Evolutionary conservation across 1,140 invertebrate species (phyloP).

Genomic region (Drosophila pectinifera): DNA sequence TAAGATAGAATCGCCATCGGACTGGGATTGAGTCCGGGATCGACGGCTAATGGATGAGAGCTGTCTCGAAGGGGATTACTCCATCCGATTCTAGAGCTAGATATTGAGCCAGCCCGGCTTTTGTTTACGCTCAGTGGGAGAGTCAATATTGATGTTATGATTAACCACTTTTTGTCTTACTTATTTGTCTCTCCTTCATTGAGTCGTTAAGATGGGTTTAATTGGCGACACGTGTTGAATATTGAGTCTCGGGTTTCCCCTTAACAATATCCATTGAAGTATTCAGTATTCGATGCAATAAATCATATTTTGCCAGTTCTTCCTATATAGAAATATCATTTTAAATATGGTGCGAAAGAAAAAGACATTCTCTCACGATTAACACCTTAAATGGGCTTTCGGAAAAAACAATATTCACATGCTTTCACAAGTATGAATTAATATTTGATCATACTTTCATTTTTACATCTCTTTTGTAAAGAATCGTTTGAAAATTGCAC

Average conservation of each 20-base stretch:
- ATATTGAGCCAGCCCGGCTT: conserved; percentile 1
- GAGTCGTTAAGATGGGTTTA: conserved; percentile 34
- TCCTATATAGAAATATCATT: neutral
- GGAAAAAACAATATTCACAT: neutral
- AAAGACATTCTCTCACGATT: too few species aligned
- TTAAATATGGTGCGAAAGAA: neutral
- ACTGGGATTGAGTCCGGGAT: conserved; percentile 19
- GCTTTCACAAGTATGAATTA: neutral
- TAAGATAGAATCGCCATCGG: conserved; percentile 62
- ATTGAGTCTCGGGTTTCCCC: conserved; percentile 20
- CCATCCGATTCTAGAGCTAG: conserved; percentile 35
- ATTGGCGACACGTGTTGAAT: conserved; percentile 45
- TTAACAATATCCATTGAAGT: neutral
- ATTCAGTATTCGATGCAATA: conserved; percentile 1
- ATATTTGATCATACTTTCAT: neutral
- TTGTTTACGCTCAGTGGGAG: conserved; percentile 35
- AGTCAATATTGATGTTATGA: conserved; percentile 50
- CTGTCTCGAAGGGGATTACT: conserved; percentile 41
- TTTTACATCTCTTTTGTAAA: neutral
- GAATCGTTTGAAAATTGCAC: neutral
- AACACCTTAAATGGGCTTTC: neutral
- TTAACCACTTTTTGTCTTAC: conserved; percentile 39
- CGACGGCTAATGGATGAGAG: conserved; percentile 53
- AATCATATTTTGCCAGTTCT: neutral
- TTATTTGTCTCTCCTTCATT: conserved; percentile 35